phyloP scores from a whole-genome alignment of 2,797 vertebrate genomes.

The Antrozous pallidus region DNA sequence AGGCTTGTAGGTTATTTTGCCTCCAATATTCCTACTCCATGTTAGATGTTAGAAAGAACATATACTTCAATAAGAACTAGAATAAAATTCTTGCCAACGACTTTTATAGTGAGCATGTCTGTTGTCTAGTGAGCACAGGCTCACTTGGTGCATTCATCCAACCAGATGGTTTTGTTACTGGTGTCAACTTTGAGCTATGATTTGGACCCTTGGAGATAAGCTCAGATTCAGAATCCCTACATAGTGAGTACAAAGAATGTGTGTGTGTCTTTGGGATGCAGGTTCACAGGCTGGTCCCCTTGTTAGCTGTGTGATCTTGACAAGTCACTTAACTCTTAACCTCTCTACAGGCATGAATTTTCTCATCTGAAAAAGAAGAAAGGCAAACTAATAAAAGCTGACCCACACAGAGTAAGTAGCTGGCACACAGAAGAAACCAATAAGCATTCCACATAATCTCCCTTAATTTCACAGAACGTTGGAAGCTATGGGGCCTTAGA shows the following conservation, averaged over 20 bases:
- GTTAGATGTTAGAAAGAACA: background rate
- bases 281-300: background rate
- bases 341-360: background rate
- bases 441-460: background rate
- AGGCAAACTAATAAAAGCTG: background rate
- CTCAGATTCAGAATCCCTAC: background rate
- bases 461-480: background rate
- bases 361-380: background rate
- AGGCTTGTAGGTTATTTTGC: background rate
- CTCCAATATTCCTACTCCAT: background rate
- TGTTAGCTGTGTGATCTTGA: background rate
- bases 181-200: slow-evolving; percentile 13
- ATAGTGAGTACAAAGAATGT: background rate
- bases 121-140: background rate
- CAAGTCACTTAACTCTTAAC: background rate
- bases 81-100: background rate
- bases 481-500: background rate
- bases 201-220: background rate
- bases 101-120: background rate
- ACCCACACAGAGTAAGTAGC: background rate
- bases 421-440: background rate
- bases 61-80: background rate
- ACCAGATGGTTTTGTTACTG: background rate
- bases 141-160: background rate
- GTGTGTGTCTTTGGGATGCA: background rate